Conservation (phyloP, 1,140 invertebrate species). For the Zophobas morio region DNA sequence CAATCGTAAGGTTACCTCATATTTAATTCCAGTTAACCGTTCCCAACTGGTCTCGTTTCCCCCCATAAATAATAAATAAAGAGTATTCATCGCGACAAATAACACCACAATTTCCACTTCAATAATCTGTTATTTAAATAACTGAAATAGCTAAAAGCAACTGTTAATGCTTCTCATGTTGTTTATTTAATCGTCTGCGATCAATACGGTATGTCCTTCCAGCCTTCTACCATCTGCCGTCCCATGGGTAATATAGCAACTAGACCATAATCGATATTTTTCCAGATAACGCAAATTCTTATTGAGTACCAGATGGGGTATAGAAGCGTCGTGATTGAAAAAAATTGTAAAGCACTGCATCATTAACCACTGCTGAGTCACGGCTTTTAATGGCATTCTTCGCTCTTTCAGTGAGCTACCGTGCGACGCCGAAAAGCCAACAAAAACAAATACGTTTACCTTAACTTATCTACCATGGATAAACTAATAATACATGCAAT, state of each 20-base stretch:
- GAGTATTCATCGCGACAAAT: neutral
- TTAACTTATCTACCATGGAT: conserved; percentile 6
- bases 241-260: neutral
- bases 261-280: conserved; percentile 45
- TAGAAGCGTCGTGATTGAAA: conserved; percentile 15
- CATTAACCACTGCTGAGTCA: conserved; percentile 47
- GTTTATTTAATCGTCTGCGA: conserved; percentile 12
- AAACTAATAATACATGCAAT: conserved; percentile 6
- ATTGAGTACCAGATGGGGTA: conserved; percentile 24
- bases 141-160: neutral
- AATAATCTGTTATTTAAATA: neutral
- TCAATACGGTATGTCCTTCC: conserved; percentile 1
- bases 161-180: neutral
- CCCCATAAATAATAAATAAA: too few species aligned
- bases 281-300: conserved; percentile 19
- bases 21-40: too few species aligned
- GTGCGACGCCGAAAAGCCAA: conserved; percentile 13
- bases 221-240: conserved; percentile 33
- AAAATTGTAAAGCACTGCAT: conserved; percentile 38
- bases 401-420: conserved; percentile 12
- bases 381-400: conserved; percentile 47
- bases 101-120: neutral
- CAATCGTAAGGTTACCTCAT: too few species aligned
- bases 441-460: conserved; percentile 37
- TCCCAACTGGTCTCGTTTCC: too few species aligned